These are phyloP conservation scores for Salvelinus fontinalis DNA, from an alignment of 2,113 vertebrate genomes.

Conservation along the genomic window DNA sequence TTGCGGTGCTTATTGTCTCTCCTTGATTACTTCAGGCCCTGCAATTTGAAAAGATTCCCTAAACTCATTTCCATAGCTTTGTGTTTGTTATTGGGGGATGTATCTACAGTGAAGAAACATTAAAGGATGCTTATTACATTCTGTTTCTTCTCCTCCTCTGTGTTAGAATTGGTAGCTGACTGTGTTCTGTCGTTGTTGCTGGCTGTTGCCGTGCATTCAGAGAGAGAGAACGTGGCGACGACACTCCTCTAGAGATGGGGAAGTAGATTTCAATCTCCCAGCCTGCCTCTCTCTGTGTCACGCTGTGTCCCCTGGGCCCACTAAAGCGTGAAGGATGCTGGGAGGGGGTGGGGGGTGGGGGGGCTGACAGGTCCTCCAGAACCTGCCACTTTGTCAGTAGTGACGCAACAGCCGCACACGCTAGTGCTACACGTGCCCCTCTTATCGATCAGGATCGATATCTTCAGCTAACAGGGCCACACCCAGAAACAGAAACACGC, in stretches of 20 bases:
- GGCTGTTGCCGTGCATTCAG: conserved; percentile 15
- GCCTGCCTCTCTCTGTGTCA: conserved; percentile 28
- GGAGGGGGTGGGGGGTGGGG: conserved; percentile 19
- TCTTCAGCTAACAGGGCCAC: conserved; percentile 6
- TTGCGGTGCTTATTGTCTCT: conserved; percentile 53
- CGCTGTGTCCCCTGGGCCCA: conserved; percentile 42
- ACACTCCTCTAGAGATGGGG: not conserved
- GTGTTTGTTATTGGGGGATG: not conserved
- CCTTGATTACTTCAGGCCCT: conserved; percentile 41
- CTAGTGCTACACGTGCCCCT: not conserved
- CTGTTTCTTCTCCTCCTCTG: not conserved
- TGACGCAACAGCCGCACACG: conserved; percentile 44
- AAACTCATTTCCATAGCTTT: conserved; percentile 52
- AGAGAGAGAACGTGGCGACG: not conserved
- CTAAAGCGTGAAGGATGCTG: conserved; percentile 56
- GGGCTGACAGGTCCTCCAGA: conserved; percentile 36
- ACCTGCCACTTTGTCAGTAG: conserved; percentile 47
- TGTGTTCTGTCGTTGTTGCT: not conserved
- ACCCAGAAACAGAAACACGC: not conserved
- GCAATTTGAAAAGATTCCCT: conserved; percentile 35
- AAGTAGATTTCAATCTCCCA: conserved; percentile 30
- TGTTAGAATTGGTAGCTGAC: not conserved
- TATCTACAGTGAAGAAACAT: not conserved
- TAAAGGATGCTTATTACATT: not conserved
- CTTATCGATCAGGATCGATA: not conserved